These are phyloP conservation scores for Barbus barbus DNA, from an alignment of 2,113 vertebrate species.

Conservation along the genomic window DNA sequence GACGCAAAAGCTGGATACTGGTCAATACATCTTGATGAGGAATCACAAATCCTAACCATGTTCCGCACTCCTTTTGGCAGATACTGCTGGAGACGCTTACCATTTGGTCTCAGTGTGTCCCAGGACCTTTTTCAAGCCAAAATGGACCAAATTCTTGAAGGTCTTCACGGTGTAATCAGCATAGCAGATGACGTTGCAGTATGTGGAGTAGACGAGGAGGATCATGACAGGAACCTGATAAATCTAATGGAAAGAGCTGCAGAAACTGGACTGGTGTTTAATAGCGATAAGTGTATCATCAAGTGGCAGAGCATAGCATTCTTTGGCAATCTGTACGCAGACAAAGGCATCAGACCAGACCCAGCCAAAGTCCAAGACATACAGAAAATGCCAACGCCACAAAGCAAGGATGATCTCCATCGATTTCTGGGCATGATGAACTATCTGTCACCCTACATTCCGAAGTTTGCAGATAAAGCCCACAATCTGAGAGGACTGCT, in stretches of 20 bases:
- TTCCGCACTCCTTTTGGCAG: conserved; percentile 28
- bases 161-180: too few species aligned
- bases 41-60: conserved; percentile 19
- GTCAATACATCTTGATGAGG: conserved; percentile 43
- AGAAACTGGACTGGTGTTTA: conserved; percentile 27
- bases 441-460: too few species aligned
- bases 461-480: too few species aligned
- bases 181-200: too few species aligned
- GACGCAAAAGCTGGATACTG: conserved; percentile 45
- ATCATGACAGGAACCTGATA: conserved; percentile 4
- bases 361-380: conserved; percentile 26
- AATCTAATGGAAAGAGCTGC: conserved; percentile 17
- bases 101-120: too few species aligned
- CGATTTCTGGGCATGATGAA: too few species aligned
- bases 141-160: too few species aligned
- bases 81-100: too few species aligned
- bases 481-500: too few species aligned
- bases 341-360: not conserved
- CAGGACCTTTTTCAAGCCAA: too few species aligned
- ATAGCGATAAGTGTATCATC: conserved; percentile 25
- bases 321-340: conserved; percentile 34
- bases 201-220: too few species aligned
- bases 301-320: not conserved
- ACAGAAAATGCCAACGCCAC: not conserved
- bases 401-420: too few species aligned